Conservation (phyloP, 1,140 invertebrate species). For the Cydia strobilella region DNA sequence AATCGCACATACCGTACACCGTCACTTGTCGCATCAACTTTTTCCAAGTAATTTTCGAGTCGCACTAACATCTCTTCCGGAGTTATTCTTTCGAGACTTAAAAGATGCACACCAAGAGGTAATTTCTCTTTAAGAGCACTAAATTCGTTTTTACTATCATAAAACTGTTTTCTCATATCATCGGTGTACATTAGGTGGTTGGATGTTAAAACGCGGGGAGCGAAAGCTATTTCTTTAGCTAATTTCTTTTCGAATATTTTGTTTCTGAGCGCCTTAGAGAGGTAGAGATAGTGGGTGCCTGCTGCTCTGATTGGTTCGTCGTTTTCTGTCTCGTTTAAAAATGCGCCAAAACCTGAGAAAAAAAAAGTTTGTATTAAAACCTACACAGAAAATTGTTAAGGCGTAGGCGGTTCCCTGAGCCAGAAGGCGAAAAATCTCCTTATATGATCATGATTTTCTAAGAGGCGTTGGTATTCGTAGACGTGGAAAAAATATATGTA, state of each 20-base stretch:
- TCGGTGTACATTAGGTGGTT: constrained; percentile 27
- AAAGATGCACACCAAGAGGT: constrained; percentile 89
- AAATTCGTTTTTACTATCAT: constrained; percentile 50
- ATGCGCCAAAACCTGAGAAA: constrained; percentile 80
- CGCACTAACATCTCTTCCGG: constrained; percentile 86
- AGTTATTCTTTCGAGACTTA: constrained; percentile 91
- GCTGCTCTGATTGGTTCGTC: constrained; percentile 88
- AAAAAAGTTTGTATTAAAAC: background rate
- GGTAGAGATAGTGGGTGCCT: constrained; percentile 84
- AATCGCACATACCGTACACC: constrained; percentile 51
- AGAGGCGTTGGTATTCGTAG: too few species aligned
- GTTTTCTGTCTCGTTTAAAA: constrained; percentile 91
- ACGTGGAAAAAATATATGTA: too few species aligned
- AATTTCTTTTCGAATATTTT: constrained; percentile 64
- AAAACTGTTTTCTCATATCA: constrained; percentile 19
- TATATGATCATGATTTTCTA: too few species aligned
- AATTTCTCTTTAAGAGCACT: constrained; percentile 71
- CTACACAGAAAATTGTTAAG: too few species aligned
- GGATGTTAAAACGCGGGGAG: constrained; percentile 41
- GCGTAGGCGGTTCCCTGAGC: too few species aligned
- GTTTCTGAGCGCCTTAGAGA: constrained; percentile 55
- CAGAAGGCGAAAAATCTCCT: too few species aligned
- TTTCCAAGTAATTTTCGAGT: constrained; percentile 93
- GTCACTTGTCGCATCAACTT: constrained; percentile 81
- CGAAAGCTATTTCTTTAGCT: constrained; percentile 54